phyloP scores from a whole-genome alignment of 2,797 vertebrate genomes.

The Botia kubotai region DNA sequence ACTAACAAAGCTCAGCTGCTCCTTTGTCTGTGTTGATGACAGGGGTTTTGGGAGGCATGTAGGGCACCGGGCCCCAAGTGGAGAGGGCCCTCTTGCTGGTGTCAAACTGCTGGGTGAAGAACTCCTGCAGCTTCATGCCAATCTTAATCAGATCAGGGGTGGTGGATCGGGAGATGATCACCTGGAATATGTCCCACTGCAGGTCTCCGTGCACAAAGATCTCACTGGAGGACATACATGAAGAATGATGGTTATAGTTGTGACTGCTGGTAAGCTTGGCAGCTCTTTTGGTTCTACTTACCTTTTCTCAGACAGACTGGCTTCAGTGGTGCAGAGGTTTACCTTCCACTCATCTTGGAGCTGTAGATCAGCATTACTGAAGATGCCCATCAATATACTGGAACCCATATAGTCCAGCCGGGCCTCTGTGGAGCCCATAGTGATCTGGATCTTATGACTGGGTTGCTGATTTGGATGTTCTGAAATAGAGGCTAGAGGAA shows the following conservation, averaged over 20 bases:
- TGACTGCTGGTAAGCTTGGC: not conserved
- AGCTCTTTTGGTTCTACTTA: conserved; percentile 55
- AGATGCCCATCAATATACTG: conserved; percentile 98
- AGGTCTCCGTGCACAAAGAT: conserved; percentile 97
- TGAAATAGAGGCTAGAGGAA: conserved; percentile 90
- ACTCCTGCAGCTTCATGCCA: conserved; percentile 99
- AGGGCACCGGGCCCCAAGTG: conserved; percentile 96
- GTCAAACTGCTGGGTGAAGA: conserved; percentile 99
- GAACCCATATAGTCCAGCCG: conserved; percentile 99
- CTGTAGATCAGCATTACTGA: conserved; percentile 96
- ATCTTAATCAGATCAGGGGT: conserved; percentile 99
- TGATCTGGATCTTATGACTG: conserved; percentile 97
- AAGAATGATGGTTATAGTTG: not conserved
- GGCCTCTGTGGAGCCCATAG: conserved; percentile 97
- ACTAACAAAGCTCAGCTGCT: conserved; percentile 88
- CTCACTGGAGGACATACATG: conserved; percentile 77
- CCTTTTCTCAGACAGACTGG: conserved; percentile 95
- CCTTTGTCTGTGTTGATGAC: conserved; percentile 87
- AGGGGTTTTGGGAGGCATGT: conserved; percentile 90
- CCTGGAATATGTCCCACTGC: conserved; percentile 99
- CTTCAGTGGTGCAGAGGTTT: conserved; percentile 87
- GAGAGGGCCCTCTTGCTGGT: conserved; percentile 97
- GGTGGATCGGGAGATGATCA: conserved; percentile 98
- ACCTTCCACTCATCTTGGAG: conserved; percentile 99
- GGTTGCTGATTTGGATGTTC: conserved; percentile 98